phyloP scores from a whole-genome alignment of 1,140 invertebrate species.

The Eciton burchellii region DNA sequence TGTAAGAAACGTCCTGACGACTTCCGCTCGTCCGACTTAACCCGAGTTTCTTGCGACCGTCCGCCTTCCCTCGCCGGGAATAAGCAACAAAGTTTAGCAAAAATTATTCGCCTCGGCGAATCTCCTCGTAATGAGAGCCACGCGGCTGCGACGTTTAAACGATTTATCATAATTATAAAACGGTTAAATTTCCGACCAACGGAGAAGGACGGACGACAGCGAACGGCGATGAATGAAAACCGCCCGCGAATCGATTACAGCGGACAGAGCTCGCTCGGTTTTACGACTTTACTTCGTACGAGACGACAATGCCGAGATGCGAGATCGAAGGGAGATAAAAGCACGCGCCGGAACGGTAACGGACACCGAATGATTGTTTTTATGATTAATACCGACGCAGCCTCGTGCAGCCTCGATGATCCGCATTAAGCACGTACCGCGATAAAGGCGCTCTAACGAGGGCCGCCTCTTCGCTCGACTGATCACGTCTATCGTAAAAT shows the following conservation, averaged over 20 bases:
- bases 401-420: constrained; percentile 8
- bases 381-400: constrained; percentile 32
- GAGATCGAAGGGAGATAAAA: constrained; percentile 9
- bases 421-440: constrained; percentile 1
- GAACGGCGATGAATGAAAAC: constrained; percentile 5
- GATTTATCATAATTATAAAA: constrained; percentile 31
- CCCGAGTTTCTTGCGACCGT: constrained; percentile 53
- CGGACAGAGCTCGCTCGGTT: background rate
- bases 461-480: constrained; percentile 40
- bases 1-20: constrained; percentile 54
- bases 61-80: too few species aligned
- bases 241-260: constrained; percentile 8
- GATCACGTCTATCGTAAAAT: constrained; percentile 62
- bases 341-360: background rate
- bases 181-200: constrained; percentile 24
- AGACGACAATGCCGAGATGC: constrained; percentile 19
- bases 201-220: too few species aligned
- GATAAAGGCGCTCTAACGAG: constrained; percentile 59
- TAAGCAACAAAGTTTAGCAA: background rate
- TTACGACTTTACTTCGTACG: background rate
- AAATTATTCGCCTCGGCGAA: constrained; percentile 30
- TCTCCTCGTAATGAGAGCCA: background rate
- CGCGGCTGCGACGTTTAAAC: constrained; percentile 8
- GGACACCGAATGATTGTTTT: constrained; percentile 32
- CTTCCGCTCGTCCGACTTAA: constrained; percentile 51